Evolutionary conservation across 2,888 invertebrate genomes (phyloP), one percentile per base, ranked within the genome.

Genomic region (Tachystola acroxantha): DNA sequence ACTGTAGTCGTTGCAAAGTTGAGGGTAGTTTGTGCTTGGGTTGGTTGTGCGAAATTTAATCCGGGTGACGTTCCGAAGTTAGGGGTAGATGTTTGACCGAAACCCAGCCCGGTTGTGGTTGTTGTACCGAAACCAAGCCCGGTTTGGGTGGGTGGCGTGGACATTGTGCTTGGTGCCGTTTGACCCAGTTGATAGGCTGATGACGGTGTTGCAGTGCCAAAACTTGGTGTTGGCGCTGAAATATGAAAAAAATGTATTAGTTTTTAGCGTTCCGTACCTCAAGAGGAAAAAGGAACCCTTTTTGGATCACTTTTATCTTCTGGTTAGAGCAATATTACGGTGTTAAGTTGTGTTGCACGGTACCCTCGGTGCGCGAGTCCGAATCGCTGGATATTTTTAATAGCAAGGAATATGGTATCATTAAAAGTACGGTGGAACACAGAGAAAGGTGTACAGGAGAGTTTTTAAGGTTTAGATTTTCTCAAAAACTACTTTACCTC

Each of bases 1-100:
- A 36, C 34, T 20, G 49, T 32, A 6, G 51, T 39, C 2, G 48
- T 34, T 2, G 51, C 51, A 26, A 65, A 62, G 38, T 30, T 42
- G n/a, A 57, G 43, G 2, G 19, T 2, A 9, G 16, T 19, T 24
- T 24, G 24, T 24, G 24, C 24, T 24, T 24, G 32, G 25, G 51
- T 33, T n/a, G 43, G 42, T 12, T 55, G 30, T 4, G 45, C 48
- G 33, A 53, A 47, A 12, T 25, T 13, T 10, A 31, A 16, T 10
- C 30, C 28, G 9, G 34, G n/a, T 5, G 31, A 3, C 11, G 27
- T 22, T 13, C 24, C 27, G 7, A 24, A 24, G 9, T 34, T 27
- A 1, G 41, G 7, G 3, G 39, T 32, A 13, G 31, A 1, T 0
- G 34, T 29, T 25, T 34, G 37, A 10, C 39, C 42, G 9, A 35